Evolutionary conservation across 2,888 invertebrate genomes (phyloP).

Genomic region (Steinernema carpocapsae): DNA sequence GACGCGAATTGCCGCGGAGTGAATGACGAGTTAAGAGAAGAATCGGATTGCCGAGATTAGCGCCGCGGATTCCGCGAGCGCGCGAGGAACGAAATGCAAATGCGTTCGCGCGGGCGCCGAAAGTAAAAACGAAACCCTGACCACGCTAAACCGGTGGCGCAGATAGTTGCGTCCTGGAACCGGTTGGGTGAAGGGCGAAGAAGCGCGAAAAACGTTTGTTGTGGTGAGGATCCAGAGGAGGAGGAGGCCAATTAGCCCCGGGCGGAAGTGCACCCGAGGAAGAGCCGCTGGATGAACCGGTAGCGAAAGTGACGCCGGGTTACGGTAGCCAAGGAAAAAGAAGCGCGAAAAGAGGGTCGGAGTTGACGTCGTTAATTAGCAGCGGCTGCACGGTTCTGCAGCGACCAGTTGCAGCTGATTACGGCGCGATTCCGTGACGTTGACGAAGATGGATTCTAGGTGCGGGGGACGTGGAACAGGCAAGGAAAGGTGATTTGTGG

Average conservation of each 20-base stretch:
- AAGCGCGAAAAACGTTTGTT: neutral
- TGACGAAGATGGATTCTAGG: no score
- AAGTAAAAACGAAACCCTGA: constrained; percentile 28
- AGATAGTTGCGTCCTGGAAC: neutral
- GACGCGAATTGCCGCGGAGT: neutral
- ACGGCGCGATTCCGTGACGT: no score
- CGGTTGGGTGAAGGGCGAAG: neutral
- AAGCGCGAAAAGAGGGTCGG: no score
- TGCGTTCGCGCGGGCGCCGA: neutral
- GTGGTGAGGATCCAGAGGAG: neutral
- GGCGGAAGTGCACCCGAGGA: neutral
- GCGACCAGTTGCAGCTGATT: no score
- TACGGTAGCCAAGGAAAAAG: neutral
- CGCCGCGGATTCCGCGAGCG: neutral
- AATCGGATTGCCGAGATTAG: constrained; percentile 29
- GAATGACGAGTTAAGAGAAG: neutral
- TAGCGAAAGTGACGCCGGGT: neutral
- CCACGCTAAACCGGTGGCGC: constrained; percentile 19
- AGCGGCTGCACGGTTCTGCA: no score
- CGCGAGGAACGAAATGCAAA: neutral
- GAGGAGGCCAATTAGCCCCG: neutral
- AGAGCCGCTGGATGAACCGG: neutral
- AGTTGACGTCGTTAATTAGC: no score
- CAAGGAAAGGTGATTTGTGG: no score
- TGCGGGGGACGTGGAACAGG: no score